These are phyloP conservation scores for Contarinia nasturtii DNA, from an alignment of 1,140 invertebrate species.

Conservation along the genomic window DNA sequence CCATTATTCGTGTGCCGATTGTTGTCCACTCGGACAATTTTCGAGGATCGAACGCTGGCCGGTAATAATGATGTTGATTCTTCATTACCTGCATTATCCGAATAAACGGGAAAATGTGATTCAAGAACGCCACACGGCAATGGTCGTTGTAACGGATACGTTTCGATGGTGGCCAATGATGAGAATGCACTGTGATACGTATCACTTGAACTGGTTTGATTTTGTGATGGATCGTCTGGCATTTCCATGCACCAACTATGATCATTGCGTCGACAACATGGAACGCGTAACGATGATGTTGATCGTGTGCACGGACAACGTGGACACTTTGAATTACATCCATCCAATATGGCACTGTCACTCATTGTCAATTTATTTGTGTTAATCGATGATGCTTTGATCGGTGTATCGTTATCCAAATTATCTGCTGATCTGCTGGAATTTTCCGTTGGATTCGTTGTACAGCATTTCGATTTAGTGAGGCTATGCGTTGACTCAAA, in stretches of 20 bases:
- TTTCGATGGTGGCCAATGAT: slow-evolving; percentile 10
- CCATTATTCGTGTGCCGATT: slow-evolving; percentile 5
- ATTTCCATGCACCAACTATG: slow-evolving; percentile 8
- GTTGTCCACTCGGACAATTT: slow-evolving; percentile 9
- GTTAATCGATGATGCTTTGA: neutral
- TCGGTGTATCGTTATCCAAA: slow-evolving; percentile 9
- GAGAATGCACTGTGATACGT: slow-evolving; percentile 22
- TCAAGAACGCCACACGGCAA: slow-evolving; percentile 18
- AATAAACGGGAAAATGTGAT: slow-evolving; percentile 16
- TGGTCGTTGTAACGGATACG: slow-evolving; percentile 2
- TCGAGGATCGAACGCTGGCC: neutral
- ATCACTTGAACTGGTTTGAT: slow-evolving; percentile 13
- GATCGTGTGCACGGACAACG: slow-evolving; percentile 12
- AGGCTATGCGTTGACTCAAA: slow-evolving; percentile 19
- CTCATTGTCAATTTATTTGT: slow-evolving; percentile 19
- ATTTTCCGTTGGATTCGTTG: slow-evolving; percentile 6
- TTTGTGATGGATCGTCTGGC: neutral
- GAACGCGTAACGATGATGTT: neutral
- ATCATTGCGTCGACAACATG: slow-evolving; percentile 10
- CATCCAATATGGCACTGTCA: slow-evolving; percentile 18
- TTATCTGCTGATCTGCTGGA: slow-evolving; percentile 22
- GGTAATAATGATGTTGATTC: slow-evolving; percentile 2
- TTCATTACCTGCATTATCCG: slow-evolving; percentile 4
- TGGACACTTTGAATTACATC: slow-evolving; percentile 13
- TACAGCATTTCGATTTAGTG: neutral